Conservation (phyloP, 2,113 vertebrate species). For the Rhinopomastus cyanomelas region DNA sequence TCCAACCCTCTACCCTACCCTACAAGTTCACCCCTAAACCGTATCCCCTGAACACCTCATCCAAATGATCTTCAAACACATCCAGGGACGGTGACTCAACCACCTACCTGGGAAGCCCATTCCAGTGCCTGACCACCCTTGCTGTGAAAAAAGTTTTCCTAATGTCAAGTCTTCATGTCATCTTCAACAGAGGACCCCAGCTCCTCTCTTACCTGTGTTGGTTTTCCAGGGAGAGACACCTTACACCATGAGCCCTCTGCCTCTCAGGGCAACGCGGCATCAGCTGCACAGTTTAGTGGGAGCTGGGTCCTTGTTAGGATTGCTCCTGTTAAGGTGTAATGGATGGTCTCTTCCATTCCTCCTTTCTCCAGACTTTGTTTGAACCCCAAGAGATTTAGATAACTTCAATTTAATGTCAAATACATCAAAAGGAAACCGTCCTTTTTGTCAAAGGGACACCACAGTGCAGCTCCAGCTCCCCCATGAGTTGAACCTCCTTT, state of each 20-base stretch:
- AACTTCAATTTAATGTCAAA: conserved; percentile 42
- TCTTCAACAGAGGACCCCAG: neutral
- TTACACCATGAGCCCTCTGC: neutral
- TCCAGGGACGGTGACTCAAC: no score
- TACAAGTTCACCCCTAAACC: no score
- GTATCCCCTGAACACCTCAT: no score
- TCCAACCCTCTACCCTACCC: no score
- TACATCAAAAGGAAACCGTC: conserved; percentile 20
- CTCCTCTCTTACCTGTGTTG: neutral
- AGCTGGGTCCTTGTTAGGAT: neutral
- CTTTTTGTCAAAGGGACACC: neutral
- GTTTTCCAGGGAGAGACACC: neutral
- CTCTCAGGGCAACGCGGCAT: neutral
- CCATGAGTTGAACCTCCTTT: conserved; percentile 2
- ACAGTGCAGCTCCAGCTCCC: neutral
- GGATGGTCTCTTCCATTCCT: neutral
- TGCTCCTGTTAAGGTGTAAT: neutral
- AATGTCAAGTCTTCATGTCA: no score
- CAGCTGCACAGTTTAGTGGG: neutral
- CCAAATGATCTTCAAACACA: no score
- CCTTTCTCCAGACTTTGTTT: conserved; percentile 9
- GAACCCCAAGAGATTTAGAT: conserved; percentile 29
- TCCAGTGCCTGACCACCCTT: no score
- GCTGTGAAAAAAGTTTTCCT: no score
- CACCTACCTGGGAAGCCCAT: no score